phyloP scores from a whole-genome alignment of 2,113 vertebrate species.

The Equus przewalskii region DNA sequence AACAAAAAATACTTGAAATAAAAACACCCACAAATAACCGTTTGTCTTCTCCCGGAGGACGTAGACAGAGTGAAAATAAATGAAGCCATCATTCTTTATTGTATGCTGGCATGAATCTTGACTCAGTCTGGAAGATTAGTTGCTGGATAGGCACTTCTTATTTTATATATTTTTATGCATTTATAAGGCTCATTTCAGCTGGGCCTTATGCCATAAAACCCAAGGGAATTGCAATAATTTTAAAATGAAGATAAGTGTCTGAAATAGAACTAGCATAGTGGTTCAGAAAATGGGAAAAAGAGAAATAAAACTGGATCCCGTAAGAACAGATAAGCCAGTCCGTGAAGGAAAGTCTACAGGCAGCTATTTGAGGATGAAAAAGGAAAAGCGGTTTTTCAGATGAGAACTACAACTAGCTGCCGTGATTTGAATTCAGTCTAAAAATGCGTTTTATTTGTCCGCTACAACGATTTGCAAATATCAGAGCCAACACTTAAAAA shows the following conservation, averaged over 20 bases:
- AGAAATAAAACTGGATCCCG: background rate
- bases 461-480: background rate
- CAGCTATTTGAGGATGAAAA: background rate
- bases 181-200: constrained; percentile 59
- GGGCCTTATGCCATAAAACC: constrained; percentile 4
- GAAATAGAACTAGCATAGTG: background rate
- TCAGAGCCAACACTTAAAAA: background rate
- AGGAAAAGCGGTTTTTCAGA: background rate
- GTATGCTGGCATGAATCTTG: background rate
- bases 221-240: background rate
- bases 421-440: fast-evolving
- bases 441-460: background rate
- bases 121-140: background rate
- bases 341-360: background rate
- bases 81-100: constrained; percentile 42
- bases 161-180: constrained; percentile 61
- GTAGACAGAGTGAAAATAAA: constrained; percentile 5
- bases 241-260: constrained; percentile 12
- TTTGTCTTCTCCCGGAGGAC: background rate
- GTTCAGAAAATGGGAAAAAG: background rate
- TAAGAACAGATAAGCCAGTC: background rate
- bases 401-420: background rate
- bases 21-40: background rate
- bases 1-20: constrained; percentile 26
- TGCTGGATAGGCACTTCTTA: constrained; percentile 6